Evolutionary conservation across 2,888 invertebrate genomes (phyloP).

Genomic region (Diloba caeruleocephala): DNA sequence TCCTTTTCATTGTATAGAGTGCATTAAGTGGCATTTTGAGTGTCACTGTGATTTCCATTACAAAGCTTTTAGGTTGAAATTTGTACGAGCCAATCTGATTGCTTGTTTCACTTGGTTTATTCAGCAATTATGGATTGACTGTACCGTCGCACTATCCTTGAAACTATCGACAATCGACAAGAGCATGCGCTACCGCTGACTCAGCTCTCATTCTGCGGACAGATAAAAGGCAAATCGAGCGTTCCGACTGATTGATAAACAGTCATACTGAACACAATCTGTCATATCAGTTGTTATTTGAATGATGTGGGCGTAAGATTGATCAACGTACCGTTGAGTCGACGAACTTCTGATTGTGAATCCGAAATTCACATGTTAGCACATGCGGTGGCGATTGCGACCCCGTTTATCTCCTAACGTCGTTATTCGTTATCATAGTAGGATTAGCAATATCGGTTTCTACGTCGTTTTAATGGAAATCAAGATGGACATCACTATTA

Average conservation of each 20-base stretch:
- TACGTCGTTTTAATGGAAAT: constrained; percentile 3
- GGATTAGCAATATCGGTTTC: background rate
- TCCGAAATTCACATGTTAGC: constrained; percentile 24
- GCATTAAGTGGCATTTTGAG: too few species aligned
- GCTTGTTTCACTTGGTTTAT: background rate
- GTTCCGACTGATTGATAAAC: constrained; percentile 1
- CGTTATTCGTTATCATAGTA: constrained; percentile 12
- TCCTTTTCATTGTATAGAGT: too few species aligned
- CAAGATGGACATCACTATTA: background rate
- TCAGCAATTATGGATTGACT: background rate
- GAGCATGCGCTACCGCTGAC: background rate
- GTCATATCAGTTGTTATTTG: constrained; percentile 10
- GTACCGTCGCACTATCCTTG: background rate
- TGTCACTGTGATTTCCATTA: too few species aligned
- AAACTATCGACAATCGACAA: background rate
- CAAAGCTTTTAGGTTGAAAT: too few species aligned
- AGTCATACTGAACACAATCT: constrained; percentile 1
- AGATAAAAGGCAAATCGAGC: background rate
- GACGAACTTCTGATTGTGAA: constrained; percentile 3
- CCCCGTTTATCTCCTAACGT: constrained; percentile 17
- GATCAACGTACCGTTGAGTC: constrained; percentile 29
- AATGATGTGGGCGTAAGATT: constrained; percentile 7
- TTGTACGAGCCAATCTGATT: too few species aligned
- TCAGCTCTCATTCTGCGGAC: background rate
- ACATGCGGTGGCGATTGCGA: constrained; percentile 10